Conservation (phyloP, 2,113 vertebrate genomes). For the Brachypodius melanocephalos region DNA sequence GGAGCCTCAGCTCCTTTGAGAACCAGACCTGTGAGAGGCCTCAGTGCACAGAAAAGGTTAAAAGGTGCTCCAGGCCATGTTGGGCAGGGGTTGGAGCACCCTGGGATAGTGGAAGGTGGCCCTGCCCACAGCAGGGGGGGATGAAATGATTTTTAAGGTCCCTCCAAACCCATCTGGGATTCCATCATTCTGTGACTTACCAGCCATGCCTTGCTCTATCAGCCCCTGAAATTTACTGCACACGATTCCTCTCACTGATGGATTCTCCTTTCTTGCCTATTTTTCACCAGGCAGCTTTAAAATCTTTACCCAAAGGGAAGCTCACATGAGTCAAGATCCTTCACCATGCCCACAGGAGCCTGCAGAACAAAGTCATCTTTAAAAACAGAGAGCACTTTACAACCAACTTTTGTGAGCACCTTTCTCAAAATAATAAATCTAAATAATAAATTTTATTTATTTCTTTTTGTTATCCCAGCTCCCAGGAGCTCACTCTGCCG, state of each 20-base stretch:
- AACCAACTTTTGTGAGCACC: not conserved
- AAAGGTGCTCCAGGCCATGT: not conserved
- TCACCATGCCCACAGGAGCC: not conserved
- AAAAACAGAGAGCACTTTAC: not conserved
- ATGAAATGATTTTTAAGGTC: not conserved
- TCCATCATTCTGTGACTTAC: not conserved
- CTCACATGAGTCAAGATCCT: not conserved
- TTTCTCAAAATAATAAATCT: no score
- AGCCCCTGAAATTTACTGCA: not conserved
- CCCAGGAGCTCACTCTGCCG: not conserved
- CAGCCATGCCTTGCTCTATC: no score
- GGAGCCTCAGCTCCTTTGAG: not conserved
- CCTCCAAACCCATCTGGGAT: not conserved
- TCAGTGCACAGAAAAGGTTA: not conserved
- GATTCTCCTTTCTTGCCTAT: not conserved
- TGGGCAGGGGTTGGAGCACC: rapidly evolving
- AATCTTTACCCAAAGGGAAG: not conserved
- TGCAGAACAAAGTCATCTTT: not conserved
- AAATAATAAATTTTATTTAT: not conserved
- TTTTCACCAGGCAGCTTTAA: not conserved
- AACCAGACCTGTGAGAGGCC: not conserved
- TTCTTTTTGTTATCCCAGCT: not conserved
- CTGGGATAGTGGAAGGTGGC: not conserved
- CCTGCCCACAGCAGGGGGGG: not conserved
- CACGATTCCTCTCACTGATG: not conserved